These are phyloP conservation scores for Anoura caudifer DNA, from an alignment of 2,113 vertebrate genomes.

Conservation along the genomic window DNA sequence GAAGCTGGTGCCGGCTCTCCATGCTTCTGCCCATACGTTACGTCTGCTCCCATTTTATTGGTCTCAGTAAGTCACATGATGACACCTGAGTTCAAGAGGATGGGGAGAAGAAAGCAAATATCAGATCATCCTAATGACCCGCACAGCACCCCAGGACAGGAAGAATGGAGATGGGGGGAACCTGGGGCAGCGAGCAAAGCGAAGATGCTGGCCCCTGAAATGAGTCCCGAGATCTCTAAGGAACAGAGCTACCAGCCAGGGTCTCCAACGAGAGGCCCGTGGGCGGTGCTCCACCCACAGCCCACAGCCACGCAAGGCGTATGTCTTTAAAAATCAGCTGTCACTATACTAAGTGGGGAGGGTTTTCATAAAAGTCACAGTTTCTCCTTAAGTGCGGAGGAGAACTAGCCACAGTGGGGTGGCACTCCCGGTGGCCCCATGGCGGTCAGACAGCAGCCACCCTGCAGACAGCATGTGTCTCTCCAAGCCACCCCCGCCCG, in stretches of 20 bases:
- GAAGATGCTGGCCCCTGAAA: neutral
- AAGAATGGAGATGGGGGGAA: neutral
- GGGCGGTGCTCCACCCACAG: no score
- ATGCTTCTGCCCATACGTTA: fast-evolving
- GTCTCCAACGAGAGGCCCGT: neutral
- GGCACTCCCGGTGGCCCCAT: fast-evolving
- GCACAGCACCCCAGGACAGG: fast-evolving
- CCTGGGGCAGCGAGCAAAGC: neutral
- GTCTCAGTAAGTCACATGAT: neutral
- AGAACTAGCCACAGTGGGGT: fast-evolving
- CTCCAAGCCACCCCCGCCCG: fast-evolving
- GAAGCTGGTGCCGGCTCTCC: neutral
- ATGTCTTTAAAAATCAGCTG: neutral
- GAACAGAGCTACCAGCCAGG: fast-evolving
- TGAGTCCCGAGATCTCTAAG: neutral
- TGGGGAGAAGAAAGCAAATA: neutral
- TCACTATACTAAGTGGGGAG: neutral
- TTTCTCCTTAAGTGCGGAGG: neutral
- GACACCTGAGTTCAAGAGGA: neutral
- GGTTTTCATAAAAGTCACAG: neutral
- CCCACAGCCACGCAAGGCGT: fast-evolving
- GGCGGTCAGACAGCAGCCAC: neutral
- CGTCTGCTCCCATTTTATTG: neutral
- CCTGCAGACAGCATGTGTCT: fast-evolving
- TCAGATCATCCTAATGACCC: neutral